These are phyloP conservation scores for Lanius collurio DNA, from an alignment of 2,113 vertebrate species.

Conservation along the genomic window DNA sequence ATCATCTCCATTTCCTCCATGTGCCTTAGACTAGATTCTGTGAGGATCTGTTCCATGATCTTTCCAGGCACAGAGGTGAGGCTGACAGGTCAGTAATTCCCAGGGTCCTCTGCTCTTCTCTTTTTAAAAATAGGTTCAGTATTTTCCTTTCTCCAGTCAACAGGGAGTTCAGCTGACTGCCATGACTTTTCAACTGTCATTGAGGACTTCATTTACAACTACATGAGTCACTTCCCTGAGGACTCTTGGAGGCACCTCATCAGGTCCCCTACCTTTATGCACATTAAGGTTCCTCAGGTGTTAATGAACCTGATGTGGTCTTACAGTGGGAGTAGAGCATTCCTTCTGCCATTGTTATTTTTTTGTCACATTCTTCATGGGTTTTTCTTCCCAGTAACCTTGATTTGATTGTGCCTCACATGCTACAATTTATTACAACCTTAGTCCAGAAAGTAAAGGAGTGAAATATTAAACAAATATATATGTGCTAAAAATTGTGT, in stretches of 20 bases:
- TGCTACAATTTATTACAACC: background rate
- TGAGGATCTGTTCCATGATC: background rate
- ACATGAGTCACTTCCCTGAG: background rate
- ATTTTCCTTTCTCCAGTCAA: background rate
- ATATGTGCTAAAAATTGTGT: background rate
- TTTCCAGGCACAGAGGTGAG: background rate
- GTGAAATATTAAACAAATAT: background rate
- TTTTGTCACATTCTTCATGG: background rate
- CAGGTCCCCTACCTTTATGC: background rate
- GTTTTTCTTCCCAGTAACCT: background rate
- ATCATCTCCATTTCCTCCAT: background rate
- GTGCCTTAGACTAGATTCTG: background rate
- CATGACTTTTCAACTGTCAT: background rate
- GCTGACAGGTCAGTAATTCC: rapidly evolving
- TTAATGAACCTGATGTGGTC: background rate
- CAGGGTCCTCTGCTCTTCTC: background rate
- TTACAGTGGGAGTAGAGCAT: background rate
- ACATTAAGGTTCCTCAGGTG: background rate
- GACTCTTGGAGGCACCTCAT: rapidly evolving
- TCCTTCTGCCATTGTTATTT: background rate
- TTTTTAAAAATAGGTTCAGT: background rate
- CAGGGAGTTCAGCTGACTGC: background rate
- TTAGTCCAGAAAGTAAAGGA: background rate
- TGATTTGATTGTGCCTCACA: background rate
- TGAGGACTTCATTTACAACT: background rate